These are phyloP conservation scores for Alligator mississippiensis DNA, from an alignment of 2,113 vertebrate genomes.

Conservation along the genomic window DNA sequence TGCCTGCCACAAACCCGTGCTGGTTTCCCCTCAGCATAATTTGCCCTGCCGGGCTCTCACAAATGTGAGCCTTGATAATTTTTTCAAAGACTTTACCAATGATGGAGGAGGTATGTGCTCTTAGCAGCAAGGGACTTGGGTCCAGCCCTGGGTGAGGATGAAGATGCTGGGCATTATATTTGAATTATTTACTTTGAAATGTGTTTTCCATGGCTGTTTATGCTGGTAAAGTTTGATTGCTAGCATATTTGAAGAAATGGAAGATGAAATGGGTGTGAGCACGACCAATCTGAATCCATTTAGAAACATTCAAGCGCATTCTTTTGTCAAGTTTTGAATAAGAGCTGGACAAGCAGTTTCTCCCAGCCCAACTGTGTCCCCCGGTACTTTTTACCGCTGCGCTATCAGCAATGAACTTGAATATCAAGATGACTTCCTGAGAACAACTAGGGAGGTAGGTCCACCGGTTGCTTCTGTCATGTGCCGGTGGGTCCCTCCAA, in stretches of 20 bases:
- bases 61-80: no score
- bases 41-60: no score
- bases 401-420: background rate
- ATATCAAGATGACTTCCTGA: background rate
- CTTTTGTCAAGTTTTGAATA: no score
- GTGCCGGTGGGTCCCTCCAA: background rate
- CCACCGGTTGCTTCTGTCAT: background rate
- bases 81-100: no score
- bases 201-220: conserved; percentile 1
- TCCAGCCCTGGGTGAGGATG: background rate
- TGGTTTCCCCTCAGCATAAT: no score
- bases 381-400: background rate
- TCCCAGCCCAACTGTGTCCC: background rate
- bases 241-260: background rate
- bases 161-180: background rate
- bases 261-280: background rate
- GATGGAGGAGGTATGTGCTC: background rate
- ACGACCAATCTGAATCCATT: background rate
- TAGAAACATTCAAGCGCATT: background rate
- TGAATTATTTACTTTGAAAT: background rate
- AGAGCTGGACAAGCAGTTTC: background rate
- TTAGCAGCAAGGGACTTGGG: background rate
- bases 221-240: background rate
- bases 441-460: background rate
- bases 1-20: no score